These are phyloP conservation scores for Marisa cornuarietis DNA, from an alignment of 1,140 invertebrate genomes.

Conservation along the genomic window DNA sequence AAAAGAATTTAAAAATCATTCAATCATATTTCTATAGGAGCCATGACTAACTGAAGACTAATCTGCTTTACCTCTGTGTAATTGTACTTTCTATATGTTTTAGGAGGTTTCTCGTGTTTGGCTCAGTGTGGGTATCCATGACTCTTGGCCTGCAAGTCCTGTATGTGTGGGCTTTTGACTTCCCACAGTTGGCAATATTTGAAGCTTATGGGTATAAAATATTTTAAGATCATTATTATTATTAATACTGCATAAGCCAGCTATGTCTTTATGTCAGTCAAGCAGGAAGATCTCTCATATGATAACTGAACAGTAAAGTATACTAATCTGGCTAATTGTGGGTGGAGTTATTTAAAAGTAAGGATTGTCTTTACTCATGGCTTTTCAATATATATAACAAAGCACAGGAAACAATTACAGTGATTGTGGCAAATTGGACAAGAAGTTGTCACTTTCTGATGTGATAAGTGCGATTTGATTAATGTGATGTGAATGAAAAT, in stretches of 20 bases:
- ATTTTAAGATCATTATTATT: neutral
- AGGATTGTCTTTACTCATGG: no score
- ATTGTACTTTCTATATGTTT: constrained; percentile 22
- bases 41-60: neutral
- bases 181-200: constrained; percentile 51
- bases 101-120: constrained; percentile 51
- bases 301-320: no score
- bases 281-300: no score
- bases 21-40: neutral
- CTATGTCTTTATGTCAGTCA: neutral
- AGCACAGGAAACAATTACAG: no score
- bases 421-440: no score
- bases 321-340: no score
- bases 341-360: no score
- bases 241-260: neutral
- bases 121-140: constrained; percentile 55
- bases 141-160: constrained; percentile 55
- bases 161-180: constrained; percentile 59
- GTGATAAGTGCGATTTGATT: no score
- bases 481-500: no score
- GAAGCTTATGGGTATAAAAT: constrained; percentile 46
- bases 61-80: neutral
- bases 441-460: no score
- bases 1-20: neutral
- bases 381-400: no score